These are phyloP conservation scores for Danio tinwini DNA, from an alignment of 2,797 vertebrate species.

Conservation along the genomic window DNA sequence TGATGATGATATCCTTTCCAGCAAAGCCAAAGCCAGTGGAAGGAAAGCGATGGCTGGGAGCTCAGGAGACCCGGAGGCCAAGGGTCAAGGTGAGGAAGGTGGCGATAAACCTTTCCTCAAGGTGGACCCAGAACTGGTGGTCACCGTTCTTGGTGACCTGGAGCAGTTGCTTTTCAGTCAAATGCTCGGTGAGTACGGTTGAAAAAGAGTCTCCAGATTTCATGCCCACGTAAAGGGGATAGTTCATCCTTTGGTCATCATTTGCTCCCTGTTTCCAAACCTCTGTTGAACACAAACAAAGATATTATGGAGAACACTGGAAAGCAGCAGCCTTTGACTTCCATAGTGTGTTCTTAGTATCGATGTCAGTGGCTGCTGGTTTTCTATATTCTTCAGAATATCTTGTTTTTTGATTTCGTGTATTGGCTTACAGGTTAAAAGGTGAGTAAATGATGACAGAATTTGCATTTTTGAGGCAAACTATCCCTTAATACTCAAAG, in stretches of 20 bases:
- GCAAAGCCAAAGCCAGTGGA: slow-evolving; percentile 83
- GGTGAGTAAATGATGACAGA: too few species aligned
- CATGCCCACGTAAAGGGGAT: slow-evolving; percentile 28
- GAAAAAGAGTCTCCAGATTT: slow-evolving; percentile 52
- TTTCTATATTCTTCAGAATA: too few species aligned
- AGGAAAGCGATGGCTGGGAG: slow-evolving; percentile 75
- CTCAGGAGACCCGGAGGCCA: slow-evolving; percentile 76
- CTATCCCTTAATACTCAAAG: not conserved
- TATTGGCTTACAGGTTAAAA: too few species aligned
- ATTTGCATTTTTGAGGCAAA: too few species aligned
- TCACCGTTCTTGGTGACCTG: slow-evolving; percentile 96
- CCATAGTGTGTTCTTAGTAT: too few species aligned
- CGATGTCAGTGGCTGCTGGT: too few species aligned
- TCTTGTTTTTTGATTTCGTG: too few species aligned
- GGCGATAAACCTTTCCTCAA: slow-evolving; percentile 92
- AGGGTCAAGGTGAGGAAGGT: slow-evolving; percentile 84
- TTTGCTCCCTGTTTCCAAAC: too few species aligned
- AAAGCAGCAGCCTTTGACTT: too few species aligned
- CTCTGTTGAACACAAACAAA: too few species aligned
- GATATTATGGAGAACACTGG: too few species aligned
- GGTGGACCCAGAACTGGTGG: slow-evolving; percentile 98
- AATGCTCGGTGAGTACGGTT: slow-evolving; percentile 92
- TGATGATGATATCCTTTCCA: slow-evolving; percentile 92
- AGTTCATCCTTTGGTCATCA: too few species aligned
- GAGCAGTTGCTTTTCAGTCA: slow-evolving; percentile 99